These are phyloP conservation scores for Sebastes trivittatus DNA, from an alignment of 2,797 vertebrate species.

Conservation along the genomic window DNA sequence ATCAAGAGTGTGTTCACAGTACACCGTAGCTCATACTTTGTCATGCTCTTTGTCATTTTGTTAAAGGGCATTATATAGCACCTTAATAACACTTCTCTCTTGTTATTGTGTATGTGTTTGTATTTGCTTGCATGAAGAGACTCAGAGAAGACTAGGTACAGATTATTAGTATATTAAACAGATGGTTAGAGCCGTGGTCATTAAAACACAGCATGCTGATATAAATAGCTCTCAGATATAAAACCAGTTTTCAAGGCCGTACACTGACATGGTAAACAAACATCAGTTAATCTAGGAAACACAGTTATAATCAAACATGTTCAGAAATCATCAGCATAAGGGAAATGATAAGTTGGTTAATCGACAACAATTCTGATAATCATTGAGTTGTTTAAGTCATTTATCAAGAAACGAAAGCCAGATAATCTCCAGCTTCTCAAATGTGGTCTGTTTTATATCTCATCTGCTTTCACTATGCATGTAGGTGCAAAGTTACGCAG, in stretches of 20 bases:
- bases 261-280: neutral
- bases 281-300: neutral
- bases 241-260: neutral
- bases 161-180: conserved; percentile 44
- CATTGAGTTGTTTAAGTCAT: neutral
- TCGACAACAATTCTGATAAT: neutral
- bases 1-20: neutral
- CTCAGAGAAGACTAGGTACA: neutral
- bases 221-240: conserved; percentile 14
- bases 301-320: neutral
- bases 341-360: neutral
- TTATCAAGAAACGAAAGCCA: neutral
- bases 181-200: conserved; percentile 21
- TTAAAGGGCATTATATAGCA: neutral
- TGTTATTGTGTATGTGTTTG: neutral
- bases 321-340: neutral
- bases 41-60: neutral
- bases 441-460: neutral
- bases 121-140: neutral
- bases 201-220: conserved; percentile 4
- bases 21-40: neutral
- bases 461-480: neutral
- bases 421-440: neutral
- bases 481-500: neutral
- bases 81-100: neutral